Evolutionary conservation across 2,113 vertebrate genomes (phyloP).

Genomic region (Brachypodius melanocephalos): DNA sequence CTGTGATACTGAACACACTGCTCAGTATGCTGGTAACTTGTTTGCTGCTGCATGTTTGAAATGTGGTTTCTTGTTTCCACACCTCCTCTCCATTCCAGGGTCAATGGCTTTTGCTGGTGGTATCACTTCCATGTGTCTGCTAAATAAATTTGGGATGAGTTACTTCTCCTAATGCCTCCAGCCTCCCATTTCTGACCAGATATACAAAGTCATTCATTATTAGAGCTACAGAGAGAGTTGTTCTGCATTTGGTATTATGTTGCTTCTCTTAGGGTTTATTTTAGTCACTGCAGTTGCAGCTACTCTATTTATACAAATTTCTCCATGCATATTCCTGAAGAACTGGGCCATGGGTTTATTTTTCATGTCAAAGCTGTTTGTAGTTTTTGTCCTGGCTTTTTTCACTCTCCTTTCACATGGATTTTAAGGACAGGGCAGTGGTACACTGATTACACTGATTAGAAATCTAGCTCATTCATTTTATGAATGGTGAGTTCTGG

Average conservation of each 20-base stretch:
- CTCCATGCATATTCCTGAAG: not conserved
- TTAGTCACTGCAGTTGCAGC: not conserved
- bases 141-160: not conserved
- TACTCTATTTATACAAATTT: not conserved
- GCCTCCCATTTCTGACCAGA: not conserved
- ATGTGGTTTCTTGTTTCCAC: not conserved
- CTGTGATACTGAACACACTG: not conserved
- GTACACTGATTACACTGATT: not conserved
- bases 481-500: not conserved
- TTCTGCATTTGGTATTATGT: not conserved
- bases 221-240: not conserved
- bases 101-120: not conserved
- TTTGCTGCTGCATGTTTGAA: not conserved
- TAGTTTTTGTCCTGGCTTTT: not conserved
- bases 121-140: not conserved
- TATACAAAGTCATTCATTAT: not conserved
- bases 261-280: not conserved
- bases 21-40: not conserved
- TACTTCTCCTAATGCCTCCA: not conserved
- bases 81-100: not conserved
- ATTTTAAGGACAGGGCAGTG: not conserved
- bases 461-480: not conserved
- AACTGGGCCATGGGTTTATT: not conserved
- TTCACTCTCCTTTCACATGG: not conserved
- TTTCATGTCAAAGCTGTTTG: not conserved